Evolutionary conservation across 2,113 vertebrate species (phyloP).

Genomic region (Silurus asotus): DNA sequence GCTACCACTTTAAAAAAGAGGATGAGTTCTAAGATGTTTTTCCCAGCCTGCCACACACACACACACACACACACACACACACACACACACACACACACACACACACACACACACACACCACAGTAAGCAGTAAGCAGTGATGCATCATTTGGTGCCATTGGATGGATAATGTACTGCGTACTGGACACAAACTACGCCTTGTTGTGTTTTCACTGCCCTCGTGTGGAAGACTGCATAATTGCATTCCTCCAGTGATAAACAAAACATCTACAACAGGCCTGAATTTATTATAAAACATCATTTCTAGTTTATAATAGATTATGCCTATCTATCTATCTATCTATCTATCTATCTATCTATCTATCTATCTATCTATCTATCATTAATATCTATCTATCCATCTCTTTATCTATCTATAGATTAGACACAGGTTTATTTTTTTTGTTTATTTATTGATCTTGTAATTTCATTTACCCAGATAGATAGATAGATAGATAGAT

Average conservation of each 20-base stretch:
- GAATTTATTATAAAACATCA: not conserved
- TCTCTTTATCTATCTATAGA: no score
- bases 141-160: not conserved
- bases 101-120: not conserved
- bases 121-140: not conserved
- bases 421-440: no score
- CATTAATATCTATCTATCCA: no score
- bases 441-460: not conserved
- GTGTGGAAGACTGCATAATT: not conserved
- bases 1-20: not conserved
- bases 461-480: not conserved
- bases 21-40: not conserved
- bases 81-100: no score
- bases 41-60: not conserved
- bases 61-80: no score
- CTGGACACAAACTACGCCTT: not conserved
- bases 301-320: no score
- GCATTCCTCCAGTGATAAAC: not conserved
- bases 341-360: no score
- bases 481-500: no score
- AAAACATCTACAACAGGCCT: not conserved
- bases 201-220: constrained; percentile 14
- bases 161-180: not conserved
- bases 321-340: no score
- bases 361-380: no score